Percentiles rank a stretch among this genome's conserved stretches.
phyloP scores from a whole-genome alignment of 2,113 vertebrate genomes.

The Gymnobelideus leadbeateri region DNA sequence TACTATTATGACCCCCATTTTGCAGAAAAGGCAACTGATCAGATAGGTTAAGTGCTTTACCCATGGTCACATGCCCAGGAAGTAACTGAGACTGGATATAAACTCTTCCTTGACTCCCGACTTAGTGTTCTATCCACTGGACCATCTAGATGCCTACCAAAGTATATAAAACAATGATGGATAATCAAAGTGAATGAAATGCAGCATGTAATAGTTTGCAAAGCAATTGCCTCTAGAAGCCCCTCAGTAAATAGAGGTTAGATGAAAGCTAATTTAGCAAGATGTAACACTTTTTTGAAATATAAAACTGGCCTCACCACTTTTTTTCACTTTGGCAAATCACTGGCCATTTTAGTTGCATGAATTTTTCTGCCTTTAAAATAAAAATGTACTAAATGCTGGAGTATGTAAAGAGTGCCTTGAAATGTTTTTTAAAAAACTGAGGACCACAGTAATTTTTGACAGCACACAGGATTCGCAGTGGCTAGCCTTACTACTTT shows the following conservation, averaged over 20 bases:
- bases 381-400: neutral
- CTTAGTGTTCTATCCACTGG: neutral
- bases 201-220: neutral
- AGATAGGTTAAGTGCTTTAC: neutral
- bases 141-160: neutral
- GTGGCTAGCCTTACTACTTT: fast-evolving
- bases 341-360: neutral
- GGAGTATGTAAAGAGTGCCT: neutral
- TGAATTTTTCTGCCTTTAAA: neutral
- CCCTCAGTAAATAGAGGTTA: neutral
- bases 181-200: neutral
- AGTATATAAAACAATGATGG: neutral
- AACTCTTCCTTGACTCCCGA: neutral
- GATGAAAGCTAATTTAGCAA: neutral
- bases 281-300: neutral
- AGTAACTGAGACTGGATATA: neutral
- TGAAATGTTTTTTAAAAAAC: neutral
- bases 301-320: neutral
- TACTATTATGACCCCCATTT: neutral
- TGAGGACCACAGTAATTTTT: neutral
- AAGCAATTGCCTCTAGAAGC: neutral
- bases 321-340: neutral
- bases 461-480: neutral
- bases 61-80: neutral
- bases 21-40: neutral